Conservation (phyloP, 2,888 invertebrate species). For the Drosophila mimetica region DNA sequence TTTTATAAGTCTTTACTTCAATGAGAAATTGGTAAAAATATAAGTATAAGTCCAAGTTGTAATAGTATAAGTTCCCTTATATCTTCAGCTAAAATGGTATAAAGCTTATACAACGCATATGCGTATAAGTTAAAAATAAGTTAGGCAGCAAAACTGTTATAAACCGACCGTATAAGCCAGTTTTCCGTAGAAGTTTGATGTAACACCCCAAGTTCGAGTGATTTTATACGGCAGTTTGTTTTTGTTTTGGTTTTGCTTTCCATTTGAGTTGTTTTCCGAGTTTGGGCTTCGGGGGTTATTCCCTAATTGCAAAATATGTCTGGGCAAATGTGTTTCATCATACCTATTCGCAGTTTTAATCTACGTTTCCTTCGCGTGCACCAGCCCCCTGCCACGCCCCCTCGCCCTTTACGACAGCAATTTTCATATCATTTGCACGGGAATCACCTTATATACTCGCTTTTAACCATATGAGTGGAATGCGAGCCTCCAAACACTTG, state of each 20-base stretch:
- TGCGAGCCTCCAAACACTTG: constrained; percentile 59
- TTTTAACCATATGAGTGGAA: constrained; percentile 12
- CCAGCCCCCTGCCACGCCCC: background rate
- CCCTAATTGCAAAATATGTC: constrained; percentile 19
- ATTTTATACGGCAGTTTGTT: background rate
- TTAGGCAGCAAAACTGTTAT: constrained; percentile 35
- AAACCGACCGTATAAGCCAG: background rate
- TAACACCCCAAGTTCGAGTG: constrained; percentile 6
- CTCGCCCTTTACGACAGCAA: constrained; percentile 43
- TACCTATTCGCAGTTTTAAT: constrained; percentile 22
- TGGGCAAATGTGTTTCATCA: constrained; percentile 6
- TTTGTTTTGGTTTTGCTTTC: constrained; percentile 12
- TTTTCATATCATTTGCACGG: constrained; percentile 66
- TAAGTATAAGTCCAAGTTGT: constrained; percentile 1
- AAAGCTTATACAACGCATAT: background rate
- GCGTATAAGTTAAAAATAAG: background rate
- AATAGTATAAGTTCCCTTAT: background rate
- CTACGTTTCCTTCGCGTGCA: constrained; percentile 29
- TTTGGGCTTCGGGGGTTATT: constrained; percentile 5
- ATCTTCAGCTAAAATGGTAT: background rate
- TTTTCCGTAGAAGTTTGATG: constrained; percentile 27
- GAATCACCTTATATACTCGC: constrained; percentile 35
- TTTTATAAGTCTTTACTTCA: background rate
- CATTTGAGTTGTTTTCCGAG: background rate
- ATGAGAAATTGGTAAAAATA: background rate